Percentiles rank a stretch among this genome's conserved stretches.
Conservation (phyloP, 2,797 vertebrate genomes). For the Galago senegalensis region DNA sequence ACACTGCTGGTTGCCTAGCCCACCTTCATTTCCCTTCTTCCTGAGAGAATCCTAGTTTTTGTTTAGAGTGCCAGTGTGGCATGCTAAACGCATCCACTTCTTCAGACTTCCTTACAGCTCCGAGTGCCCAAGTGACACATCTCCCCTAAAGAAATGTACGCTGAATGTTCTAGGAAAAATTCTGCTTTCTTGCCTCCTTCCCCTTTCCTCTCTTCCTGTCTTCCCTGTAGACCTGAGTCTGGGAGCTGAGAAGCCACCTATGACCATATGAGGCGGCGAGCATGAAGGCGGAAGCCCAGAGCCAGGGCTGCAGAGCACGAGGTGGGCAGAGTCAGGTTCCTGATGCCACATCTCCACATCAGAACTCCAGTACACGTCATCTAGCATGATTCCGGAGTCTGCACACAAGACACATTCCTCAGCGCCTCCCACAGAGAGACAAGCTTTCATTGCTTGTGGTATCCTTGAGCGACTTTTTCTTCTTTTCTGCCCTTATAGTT, state of each 20-base stretch:
- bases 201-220: neutral
- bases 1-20: neutral
- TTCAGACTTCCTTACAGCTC: neutral
- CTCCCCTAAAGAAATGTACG: neutral
- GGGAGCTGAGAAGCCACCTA: neutral
- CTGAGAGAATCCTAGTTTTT: constrained; percentile 15
- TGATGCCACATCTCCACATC: no score
- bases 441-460: neutral
- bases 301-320: neutral
- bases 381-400: no score
- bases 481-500: neutral
- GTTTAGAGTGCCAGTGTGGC: neutral
- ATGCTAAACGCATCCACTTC: neutral
- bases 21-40: neutral
- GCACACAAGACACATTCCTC: neutral
- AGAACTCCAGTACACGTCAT: neutral
- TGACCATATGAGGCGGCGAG: neutral
- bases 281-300: neutral
- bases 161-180: neutral
- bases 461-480: neutral
- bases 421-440: neutral
- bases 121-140: neutral
- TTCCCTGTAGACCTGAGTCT: neutral
- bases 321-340: neutral
- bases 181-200: neutral